Conservation (phyloP, 2,113 vertebrate genomes). For the Meleagris gallopavo region DNA sequence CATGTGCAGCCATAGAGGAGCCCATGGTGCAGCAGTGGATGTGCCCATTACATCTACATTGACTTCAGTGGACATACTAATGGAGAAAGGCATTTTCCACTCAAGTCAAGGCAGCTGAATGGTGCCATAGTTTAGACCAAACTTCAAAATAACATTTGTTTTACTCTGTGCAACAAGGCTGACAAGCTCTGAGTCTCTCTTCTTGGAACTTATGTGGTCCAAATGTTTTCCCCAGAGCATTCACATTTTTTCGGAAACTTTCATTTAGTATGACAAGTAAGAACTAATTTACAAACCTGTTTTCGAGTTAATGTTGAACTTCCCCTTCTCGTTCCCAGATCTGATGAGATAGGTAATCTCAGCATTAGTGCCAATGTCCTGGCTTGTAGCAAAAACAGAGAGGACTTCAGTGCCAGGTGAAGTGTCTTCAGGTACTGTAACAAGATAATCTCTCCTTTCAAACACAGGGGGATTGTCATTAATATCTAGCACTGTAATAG, state of each 20-base stretch:
- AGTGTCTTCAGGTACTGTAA: constrained; percentile 90
- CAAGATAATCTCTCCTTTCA: constrained; percentile 91
- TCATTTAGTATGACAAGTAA: not conserved
- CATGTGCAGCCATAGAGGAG: not conserved
- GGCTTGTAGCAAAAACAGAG: constrained; percentile 92
- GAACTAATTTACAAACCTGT: constrained; percentile 81
- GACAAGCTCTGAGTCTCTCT: not conserved
- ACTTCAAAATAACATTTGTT: not conserved
- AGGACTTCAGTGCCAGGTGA: constrained; percentile 87
- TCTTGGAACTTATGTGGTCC: not conserved
- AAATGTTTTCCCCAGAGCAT: not conserved
- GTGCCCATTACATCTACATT: not conserved
- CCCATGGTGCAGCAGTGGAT: not conserved
- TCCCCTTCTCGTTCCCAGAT: constrained; percentile 93
- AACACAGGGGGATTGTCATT: constrained; percentile 98
- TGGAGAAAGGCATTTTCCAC: constrained; percentile 22
- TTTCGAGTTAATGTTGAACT: constrained; percentile 89
- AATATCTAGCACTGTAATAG: constrained; percentile 92
- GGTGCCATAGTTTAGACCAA: not conserved
- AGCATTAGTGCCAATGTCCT: constrained; percentile 96
- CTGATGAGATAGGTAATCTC: constrained; percentile 95
- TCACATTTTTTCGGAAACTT: not conserved
- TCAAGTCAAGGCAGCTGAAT: not conserved
- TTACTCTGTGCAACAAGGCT: constrained; percentile 2
- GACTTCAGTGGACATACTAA: not conserved